phyloP scores from a whole-genome alignment of 2,113 vertebrate genomes.

The Hyperopisus bebe region DNA sequence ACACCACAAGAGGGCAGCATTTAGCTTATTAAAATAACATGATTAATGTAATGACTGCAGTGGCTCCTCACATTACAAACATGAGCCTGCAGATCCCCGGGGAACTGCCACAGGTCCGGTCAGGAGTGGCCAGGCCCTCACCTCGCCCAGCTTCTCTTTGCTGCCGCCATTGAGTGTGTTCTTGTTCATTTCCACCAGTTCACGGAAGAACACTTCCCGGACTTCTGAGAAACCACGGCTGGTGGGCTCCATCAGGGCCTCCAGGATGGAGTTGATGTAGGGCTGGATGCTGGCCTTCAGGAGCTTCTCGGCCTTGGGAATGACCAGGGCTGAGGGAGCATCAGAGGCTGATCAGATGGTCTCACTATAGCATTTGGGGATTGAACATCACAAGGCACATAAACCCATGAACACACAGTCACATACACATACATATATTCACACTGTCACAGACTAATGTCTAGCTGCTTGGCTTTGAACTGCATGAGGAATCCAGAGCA shows the following conservation, averaged over 20 bases:
- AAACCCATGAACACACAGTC: not conserved
- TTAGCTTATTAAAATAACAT: not conserved
- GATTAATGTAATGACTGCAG: not conserved
- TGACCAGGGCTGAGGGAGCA: conserved; percentile 64
- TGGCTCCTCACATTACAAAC: not conserved
- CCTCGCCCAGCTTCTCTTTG: conserved; percentile 79
- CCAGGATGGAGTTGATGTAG: conserved; percentile 89
- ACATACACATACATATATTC: not conserved
- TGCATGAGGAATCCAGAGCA: not conserved
- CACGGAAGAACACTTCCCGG: conserved; percentile 84
- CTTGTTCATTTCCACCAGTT: conserved; percentile 90
- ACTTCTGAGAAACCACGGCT: conserved; percentile 90
- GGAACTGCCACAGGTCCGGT: not conserved
- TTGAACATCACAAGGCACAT: not conserved
- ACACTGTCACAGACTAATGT: not conserved
- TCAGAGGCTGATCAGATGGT: not conserved
- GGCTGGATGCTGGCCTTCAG: conserved; percentile 82
- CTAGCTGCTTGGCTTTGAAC: not conserved
- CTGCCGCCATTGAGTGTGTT: conserved; percentile 80
- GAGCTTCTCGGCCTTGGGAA: conserved; percentile 82
- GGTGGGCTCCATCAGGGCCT: conserved; percentile 91
- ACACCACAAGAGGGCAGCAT: not conserved
- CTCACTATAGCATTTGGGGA: not conserved
- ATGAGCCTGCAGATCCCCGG: not conserved
- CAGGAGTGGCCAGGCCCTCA: conserved; percentile 47